Evolutionary conservation across 2,888 invertebrate genomes (phyloP), one percentile per base, ranked within the genome.

Genomic region (Phengaris alcon): DNA sequence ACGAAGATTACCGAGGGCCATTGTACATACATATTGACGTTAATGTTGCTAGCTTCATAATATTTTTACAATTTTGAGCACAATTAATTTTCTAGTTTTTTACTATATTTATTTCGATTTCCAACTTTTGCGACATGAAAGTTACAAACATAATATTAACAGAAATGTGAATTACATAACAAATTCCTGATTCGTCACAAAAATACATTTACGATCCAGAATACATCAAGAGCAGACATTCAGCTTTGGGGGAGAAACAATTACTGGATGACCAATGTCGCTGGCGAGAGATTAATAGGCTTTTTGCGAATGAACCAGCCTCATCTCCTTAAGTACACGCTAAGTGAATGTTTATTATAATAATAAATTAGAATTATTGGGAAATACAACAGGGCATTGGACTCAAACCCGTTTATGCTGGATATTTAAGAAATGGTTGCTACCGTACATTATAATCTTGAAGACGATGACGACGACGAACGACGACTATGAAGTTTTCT

Each of bases 181-280:
- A 68, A 68, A 68, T 35, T 22, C 48, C 48, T 6, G 5, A 48
- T 8, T 0, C 12, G 6, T n/a, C 44, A 51, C 35, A 35, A 68
- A 55, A 73, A 73, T 73, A 68, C 22, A 52, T 22, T 68, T 35
- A 54, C 7, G 55, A 15, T 35, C 68, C 59, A 74, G 44, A 64
- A 52, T n/a, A 70, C 48, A 75, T 75, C 75, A 75, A 57, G 57
- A 75, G 70, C 75, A 75, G 70, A 70, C 57, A 69, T 59, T 69
- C 46, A 15, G n/a, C 57, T 57, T 57, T 52, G 10, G 48, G 55
- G 70, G 70, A 46, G 68, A 75, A 70, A 68, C 57, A 75, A 75
- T 75, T 70, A 75, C n/a, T 48, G 70, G 69, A 75, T 70, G 75
- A 75, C 75, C 75, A 68, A 75, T 70, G 75, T 70, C 68, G n/a